Evolutionary conservation across 2,888 invertebrate species (phyloP), one percentile per base, ranked within the genome.

Genomic region (Galeopsomyia nigrocyanea): DNA sequence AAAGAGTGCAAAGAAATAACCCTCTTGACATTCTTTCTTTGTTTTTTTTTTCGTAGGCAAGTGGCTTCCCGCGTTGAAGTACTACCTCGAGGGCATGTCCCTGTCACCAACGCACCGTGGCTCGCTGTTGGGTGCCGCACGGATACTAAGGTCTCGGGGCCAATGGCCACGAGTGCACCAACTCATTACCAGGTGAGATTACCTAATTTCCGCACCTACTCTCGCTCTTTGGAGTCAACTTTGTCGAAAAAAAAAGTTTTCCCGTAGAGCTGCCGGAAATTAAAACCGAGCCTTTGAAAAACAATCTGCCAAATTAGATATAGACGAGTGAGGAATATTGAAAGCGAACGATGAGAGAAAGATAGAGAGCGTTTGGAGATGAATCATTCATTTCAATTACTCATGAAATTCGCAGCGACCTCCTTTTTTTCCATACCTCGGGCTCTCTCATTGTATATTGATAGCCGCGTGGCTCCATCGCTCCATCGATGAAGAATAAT

Each of bases 91-190:
- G 87, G 82, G 89, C 82, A 83, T 91, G 87, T 83, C 87, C 58
- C 82, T 88, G 26, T 88, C 89, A 57, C 88, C 89, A 6, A 87
- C 88, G 75, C 89, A 91, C 83, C 87, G 88, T 77, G 87, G 88
- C 63, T 89, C 91, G 26, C 87, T 90, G 65, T 83, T 90, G 47
- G 92, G 92, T 9, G 89, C 91, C 0, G 90, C 91, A 50, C 88
- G 90, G 71, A 87, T 90, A 67, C 86, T 93, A 69, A 88, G 93
- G 71, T 88, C 88, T 70, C 87, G 87, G 50, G 93, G 93, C 2
- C 92, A 92, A 82, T 88, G 89, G 79, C 90, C 92, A 2, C 87
- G 92, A 77, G 87, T 92, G 73, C 89, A 92, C 80, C 92, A 92
- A 82, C 84, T 92, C 50, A 86, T 92, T 49, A 90, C 91, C 31